Conservation (phyloP, 2,888 invertebrate genomes). For the Arrhopalites spinosus region DNA sequence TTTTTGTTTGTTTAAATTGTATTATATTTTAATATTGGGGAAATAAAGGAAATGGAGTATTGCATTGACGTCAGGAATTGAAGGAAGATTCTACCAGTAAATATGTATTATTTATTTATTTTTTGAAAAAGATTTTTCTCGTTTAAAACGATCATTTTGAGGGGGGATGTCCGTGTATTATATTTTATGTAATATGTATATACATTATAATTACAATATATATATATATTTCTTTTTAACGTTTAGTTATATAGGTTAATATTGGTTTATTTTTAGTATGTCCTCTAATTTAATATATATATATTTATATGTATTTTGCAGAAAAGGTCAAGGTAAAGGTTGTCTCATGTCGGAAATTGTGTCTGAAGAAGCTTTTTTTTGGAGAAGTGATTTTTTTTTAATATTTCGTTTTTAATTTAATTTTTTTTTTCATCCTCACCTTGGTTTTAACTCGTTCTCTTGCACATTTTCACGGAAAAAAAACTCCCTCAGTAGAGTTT, state of each 20-base stretch:
- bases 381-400: no score
- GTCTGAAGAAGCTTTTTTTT: no score
- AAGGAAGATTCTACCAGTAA: no score
- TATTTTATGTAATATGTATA: no score
- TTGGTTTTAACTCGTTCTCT: background rate
- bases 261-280: background rate
- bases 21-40: background rate
- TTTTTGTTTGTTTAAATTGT: no score
- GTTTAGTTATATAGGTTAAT: background rate
- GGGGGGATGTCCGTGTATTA: no score
- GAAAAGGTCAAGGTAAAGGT: background rate
- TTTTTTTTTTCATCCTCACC: conserved; percentile 12
- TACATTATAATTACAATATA: no score
- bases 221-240: no score
- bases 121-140: no score
- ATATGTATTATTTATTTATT: no score
- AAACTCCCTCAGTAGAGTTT: conserved; percentile 17
- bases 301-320: background rate
- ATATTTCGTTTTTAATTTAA: conserved; percentile 7
- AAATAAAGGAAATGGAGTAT: background rate
- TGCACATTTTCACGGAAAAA: conserved; percentile 9
- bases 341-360: background rate
- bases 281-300: background rate
- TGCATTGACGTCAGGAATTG: no score
- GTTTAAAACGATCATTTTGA: no score